Evolutionary conservation across 2,797 vertebrate genomes (phyloP).

Genomic region (Lycodopsis pacificus): DNA sequence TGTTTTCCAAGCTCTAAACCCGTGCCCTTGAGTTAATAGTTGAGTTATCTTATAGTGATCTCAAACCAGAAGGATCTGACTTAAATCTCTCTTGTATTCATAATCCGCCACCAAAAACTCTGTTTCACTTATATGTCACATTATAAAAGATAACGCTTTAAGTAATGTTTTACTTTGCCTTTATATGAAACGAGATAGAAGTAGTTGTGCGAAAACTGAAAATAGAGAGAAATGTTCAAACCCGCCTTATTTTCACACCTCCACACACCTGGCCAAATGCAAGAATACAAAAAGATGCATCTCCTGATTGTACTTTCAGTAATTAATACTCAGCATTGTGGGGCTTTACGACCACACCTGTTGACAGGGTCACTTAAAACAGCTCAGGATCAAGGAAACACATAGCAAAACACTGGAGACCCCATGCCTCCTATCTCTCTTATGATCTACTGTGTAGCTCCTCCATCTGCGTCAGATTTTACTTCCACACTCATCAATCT

Average conservation of each 20-base stretch:
- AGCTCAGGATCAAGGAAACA: slow-evolving; percentile 13
- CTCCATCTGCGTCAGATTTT: slow-evolving; percentile 6
- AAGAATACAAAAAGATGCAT: not conserved
- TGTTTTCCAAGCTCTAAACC: not conserved
- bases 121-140: too few relatives aligned
- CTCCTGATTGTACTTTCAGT: not conserved
- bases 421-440: not conserved
- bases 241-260: not conserved
- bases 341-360: not conserved
- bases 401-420: not conserved
- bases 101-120: too few relatives aligned
- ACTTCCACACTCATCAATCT: not conserved
- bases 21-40: too few relatives aligned
- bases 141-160: not conserved
- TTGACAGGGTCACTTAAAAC: slow-evolving; percentile 14
- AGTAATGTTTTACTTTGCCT: not conserved
- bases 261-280: not conserved
- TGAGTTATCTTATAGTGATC: not conserved
- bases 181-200: not conserved
- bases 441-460: not conserved
- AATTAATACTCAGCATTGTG: not conserved
- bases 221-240: not conserved
- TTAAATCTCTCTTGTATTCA: too few relatives aligned
- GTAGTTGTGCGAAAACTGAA: not conserved
- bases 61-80: not conserved